Evolutionary conservation across 2,888 invertebrate species (phyloP).

Genomic region (Lathronympha strigana): DNA sequence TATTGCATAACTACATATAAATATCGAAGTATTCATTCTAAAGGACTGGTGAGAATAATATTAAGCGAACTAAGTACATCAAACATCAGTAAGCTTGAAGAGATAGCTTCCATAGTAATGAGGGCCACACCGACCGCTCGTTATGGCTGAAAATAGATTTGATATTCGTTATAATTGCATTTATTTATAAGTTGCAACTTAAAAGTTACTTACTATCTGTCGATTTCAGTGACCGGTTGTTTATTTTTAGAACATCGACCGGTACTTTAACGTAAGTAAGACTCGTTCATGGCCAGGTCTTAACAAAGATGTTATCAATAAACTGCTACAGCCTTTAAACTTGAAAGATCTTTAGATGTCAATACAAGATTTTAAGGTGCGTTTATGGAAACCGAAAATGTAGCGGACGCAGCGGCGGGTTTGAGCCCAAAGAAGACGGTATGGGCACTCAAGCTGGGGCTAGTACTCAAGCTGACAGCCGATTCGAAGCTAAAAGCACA

Average conservation of each 20-base stretch:
- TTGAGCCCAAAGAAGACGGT: not conserved
- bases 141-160: constrained; percentile 48
- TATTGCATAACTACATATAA: no score
- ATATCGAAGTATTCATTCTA: constrained; percentile 8
- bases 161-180: constrained; percentile 11
- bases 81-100: constrained; percentile 50
- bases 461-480: no score
- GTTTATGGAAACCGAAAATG: not conserved
- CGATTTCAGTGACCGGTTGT: no score
- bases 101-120: constrained; percentile 56
- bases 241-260: no score
- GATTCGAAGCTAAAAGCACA: no score
- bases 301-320: not conserved
- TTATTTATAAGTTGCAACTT: constrained; percentile 13
- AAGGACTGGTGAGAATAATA: not conserved
- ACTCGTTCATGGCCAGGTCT: not conserved
- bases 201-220: not conserved
- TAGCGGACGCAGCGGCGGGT: not conserved
- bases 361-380: not conserved
- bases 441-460: no score
- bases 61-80: no score
- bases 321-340: not conserved
- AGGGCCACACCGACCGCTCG: constrained; percentile 51
- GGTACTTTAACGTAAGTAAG: no score
- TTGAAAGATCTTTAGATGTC: not conserved